A percentile compares a stretch with the other conserved stretches of the same genome.
Evolutionary conservation across 2,113 vertebrate species (phyloP).

Genomic region (Himantopus leucocephalus): DNA sequence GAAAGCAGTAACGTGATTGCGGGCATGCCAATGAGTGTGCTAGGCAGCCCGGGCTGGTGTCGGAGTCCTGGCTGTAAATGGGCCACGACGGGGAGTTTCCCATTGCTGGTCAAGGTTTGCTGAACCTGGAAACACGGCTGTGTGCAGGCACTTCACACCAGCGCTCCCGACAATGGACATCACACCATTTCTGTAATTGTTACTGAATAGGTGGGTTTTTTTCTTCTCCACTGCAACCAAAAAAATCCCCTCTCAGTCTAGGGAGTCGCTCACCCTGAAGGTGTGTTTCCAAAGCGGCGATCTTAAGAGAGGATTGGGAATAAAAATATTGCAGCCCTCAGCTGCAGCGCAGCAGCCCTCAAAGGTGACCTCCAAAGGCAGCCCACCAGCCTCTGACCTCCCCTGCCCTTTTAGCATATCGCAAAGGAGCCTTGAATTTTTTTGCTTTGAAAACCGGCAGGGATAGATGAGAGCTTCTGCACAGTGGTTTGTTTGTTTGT

Average conservation of each 20-base stretch:
- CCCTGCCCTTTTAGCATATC: not conserved
- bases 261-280: not conserved
- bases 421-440: not conserved
- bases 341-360: not conserved
- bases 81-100: not conserved
- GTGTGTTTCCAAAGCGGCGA: not conserved
- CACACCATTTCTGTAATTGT: not conserved
- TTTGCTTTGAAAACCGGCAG: not conserved
- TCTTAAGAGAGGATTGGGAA: not conserved
- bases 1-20: not conserved
- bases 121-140: not conserved
- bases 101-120: not conserved
- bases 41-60: rapidly evolving
- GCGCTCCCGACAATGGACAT: not conserved
- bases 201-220: not conserved
- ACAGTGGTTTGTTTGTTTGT: not conserved
- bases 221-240: not conserved
- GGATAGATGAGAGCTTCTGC: not conserved
- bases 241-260: not conserved
- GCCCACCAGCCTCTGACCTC: not conserved
- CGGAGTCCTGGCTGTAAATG: not conserved
- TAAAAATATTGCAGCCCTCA: not conserved
- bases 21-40: not conserved
- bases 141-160: not conserved
- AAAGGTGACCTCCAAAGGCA: not conserved